Evolutionary conservation across 2,113 vertebrate genomes (phyloP).

Genomic region (Hippocampus abdominalis): DNA sequence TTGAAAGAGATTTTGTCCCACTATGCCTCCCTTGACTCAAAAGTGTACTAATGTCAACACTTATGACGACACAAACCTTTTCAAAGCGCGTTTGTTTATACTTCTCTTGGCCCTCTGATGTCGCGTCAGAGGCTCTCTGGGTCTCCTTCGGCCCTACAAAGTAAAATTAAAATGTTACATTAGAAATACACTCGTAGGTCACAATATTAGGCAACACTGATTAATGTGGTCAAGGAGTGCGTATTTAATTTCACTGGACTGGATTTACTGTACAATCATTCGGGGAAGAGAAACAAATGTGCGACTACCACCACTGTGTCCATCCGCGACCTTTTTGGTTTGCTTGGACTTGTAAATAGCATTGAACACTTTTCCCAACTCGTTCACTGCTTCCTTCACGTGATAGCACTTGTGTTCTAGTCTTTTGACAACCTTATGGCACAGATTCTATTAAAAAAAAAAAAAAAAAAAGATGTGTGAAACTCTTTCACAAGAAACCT

Average conservation of each 20-base stretch:
- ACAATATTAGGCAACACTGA: not conserved
- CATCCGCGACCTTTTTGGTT: constrained; percentile 19
- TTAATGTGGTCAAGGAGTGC: no score
- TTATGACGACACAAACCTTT: constrained; percentile 62
- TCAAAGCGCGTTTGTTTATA: constrained; percentile 73
- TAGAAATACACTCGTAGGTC: not conserved
- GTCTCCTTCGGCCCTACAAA: constrained; percentile 47
- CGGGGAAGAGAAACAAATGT: not conserved
- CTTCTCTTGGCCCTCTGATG: constrained; percentile 33
- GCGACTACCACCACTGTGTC: constrained; percentile 48
- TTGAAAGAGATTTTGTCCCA: no score
- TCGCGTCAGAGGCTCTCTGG: constrained; percentile 11
- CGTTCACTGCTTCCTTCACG: constrained; percentile 74
- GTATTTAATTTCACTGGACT: no score
- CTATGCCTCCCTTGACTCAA: not conserved
- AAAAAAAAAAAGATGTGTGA: not conserved
- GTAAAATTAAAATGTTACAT: not conserved
- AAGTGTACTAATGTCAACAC: not conserved
- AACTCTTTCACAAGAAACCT: not conserved
- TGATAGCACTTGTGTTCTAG: constrained; percentile 72
- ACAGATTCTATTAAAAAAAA: constrained; percentile 54
- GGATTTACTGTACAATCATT: not conserved
- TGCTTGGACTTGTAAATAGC: constrained; percentile 64
- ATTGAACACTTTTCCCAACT: constrained; percentile 71
- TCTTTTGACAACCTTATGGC: constrained; percentile 68